phyloP scores from a whole-genome alignment of 1,140 invertebrate genomes.

The Cydia strobilella region DNA sequence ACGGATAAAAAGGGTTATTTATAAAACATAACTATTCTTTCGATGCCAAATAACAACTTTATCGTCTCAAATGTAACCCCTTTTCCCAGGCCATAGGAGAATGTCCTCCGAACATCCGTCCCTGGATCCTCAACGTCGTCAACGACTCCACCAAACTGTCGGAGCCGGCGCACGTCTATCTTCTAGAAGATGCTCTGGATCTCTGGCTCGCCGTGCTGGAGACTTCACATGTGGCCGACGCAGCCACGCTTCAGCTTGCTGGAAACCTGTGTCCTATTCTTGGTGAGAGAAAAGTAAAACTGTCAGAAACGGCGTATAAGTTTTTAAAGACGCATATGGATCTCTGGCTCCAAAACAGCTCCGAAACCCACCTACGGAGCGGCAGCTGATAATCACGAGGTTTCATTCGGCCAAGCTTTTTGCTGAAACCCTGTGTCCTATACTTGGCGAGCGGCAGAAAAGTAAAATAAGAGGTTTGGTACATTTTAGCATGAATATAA shows the following conservation, averaged over 20 bases:
- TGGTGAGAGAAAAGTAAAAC: conserved; percentile 77
- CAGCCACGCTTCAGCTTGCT: conserved; percentile 85
- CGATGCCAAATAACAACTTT: no score
- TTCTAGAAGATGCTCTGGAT: conserved; percentile 95
- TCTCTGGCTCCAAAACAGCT: no score
- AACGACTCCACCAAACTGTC: conserved; percentile 89
- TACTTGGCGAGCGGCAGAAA: conserved; percentile 82
- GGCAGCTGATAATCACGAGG: no score
- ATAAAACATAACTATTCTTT: no score
- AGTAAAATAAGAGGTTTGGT: no score
- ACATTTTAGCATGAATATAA: no score
- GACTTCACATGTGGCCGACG: conserved; percentile 80
- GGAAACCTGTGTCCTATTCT: conserved; percentile 89
- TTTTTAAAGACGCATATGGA: no score
- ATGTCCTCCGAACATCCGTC: conserved; percentile 57
- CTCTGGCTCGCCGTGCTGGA: conserved; percentile 93
- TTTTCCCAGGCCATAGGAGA: conserved; percentile 60
- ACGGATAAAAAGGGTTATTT: no score
- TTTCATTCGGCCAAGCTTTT: conserved; percentile 82
- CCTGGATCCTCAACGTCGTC: conserved; percentile 81
- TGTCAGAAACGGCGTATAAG: no score
- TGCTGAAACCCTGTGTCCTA: conserved; percentile 87
- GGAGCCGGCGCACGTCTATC: conserved; percentile 91
- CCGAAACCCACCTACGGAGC: no score
- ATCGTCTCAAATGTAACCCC: background rate